A percentile compares a stretch with the other conserved stretches of the same genome.
phyloP scores from a whole-genome alignment of 1,140 invertebrate species.

The Cardiocondyla obscurior region DNA sequence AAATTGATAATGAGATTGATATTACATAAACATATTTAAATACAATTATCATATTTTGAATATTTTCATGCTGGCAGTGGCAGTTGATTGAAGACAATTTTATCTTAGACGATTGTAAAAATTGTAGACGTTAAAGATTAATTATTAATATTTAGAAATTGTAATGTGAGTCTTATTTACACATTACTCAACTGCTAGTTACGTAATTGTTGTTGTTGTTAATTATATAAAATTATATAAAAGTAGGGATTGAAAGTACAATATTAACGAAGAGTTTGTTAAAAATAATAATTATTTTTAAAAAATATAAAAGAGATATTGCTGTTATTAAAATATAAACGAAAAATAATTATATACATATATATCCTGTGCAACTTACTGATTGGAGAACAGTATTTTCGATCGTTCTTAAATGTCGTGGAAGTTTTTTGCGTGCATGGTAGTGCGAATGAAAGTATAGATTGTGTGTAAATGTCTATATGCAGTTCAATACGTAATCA shows the following conservation, averaged over 20 bases:
- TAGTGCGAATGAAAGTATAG: slow-evolving; percentile 27
- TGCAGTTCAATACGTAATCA: slow-evolving; percentile 39
- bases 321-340: background rate
- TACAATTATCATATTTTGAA: background rate
- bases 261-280: background rate
- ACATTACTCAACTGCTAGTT: background rate
- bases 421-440: slow-evolving; percentile 20
- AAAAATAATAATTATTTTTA: background rate
- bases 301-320: background rate
- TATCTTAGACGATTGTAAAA: background rate
- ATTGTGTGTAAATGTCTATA: slow-evolving; percentile 49
- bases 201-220: background rate
- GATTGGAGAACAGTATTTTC: slow-evolving; percentile 18
- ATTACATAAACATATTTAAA: background rate
- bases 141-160: background rate
- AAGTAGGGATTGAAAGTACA: background rate
- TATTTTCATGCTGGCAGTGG: too few species aligned
- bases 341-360: background rate
- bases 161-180: background rate
- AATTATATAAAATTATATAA: background rate
- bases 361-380: background rate
- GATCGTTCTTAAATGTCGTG: slow-evolving; percentile 3
- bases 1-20: background rate
- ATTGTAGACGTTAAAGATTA: background rate
- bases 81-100: too few species aligned